These are phyloP conservation scores for Gopherus evgoodei DNA, from an alignment of 2,113 vertebrate genomes.

Conservation along the genomic window DNA sequence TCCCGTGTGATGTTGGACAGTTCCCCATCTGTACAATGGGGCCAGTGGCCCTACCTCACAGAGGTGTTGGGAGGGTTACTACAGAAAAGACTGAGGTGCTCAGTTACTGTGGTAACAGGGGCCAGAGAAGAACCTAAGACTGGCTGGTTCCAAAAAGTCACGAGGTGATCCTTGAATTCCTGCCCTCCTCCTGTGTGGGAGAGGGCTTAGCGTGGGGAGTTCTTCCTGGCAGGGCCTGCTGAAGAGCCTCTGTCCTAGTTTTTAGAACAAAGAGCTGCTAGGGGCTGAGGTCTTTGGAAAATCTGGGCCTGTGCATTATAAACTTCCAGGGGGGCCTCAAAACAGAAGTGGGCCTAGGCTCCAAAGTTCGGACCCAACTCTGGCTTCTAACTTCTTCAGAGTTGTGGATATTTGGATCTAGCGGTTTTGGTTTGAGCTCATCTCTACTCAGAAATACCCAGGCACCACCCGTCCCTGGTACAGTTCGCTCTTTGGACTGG, in stretches of 20 bases:
- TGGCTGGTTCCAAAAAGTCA: background rate
- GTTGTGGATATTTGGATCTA: background rate
- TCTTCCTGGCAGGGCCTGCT: background rate
- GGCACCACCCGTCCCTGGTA: background rate
- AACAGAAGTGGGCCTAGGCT: background rate
- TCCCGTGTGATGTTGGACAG: background rate
- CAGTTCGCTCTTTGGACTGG: background rate
- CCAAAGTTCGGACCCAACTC: background rate
- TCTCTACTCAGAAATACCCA: background rate
- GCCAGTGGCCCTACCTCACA: background rate
- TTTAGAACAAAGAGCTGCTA: background rate
- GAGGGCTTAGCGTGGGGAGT: background rate
- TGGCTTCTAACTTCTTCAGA: background rate
- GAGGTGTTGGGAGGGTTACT: background rate
- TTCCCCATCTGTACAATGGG: background rate
- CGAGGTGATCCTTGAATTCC: background rate
- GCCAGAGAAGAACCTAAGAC: background rate
- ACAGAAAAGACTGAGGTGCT: background rate
- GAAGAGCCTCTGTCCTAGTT: background rate
- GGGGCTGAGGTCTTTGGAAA: background rate
- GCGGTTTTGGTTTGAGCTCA: background rate
- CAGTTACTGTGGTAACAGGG: background rate
- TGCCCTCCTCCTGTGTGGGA: background rate
- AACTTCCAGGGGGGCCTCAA: background rate
- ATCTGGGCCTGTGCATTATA: background rate